A percentile compares a stretch with the other conserved stretches of the same genome.
Evolutionary conservation across 2,888 invertebrate species (phyloP).

Genomic region (Boloria euphrosyne): DNA sequence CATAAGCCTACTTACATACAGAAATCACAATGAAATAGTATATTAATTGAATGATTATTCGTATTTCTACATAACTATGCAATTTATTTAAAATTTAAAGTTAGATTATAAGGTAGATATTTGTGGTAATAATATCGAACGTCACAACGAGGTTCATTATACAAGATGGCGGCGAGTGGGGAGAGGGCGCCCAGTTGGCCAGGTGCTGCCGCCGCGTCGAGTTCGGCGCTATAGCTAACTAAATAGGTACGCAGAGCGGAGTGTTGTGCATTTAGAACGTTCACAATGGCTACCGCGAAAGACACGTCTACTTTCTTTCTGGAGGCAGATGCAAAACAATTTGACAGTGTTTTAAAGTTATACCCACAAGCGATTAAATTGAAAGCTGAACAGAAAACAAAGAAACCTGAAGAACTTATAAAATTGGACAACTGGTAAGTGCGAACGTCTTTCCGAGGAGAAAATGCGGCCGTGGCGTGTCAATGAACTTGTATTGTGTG

Average conservation of each 20-base stretch:
- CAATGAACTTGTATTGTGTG: conserved; percentile 84
- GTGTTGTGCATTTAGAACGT: conserved; percentile 83
- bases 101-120: conserved; percentile 59
- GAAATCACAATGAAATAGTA: background rate
- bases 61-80: background rate
- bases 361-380: conserved; percentile 95
- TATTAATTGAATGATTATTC: background rate
- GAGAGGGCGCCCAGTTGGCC: conserved; percentile 82
- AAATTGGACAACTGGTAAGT: conserved; percentile 98
- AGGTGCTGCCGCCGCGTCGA: conserved; percentile 84
- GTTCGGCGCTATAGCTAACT: conserved; percentile 83
- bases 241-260: conserved; percentile 68
- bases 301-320: conserved; percentile 97
- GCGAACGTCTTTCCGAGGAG: conserved; percentile 78
- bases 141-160: conserved; percentile 74
- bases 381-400: conserved; percentile 94
- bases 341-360: conserved; percentile 93
- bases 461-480: conserved; percentile 84
- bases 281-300: conserved; percentile 92
- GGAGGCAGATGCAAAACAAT: conserved; percentile 93
- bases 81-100: conserved; percentile 43
- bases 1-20: background rate
- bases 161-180: conserved; percentile 82
- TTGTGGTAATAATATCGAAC: conserved; percentile 76
- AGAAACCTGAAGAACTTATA: conserved; percentile 96